phyloP scores from a whole-genome alignment of 2,888 invertebrate species.

The Ectropis crepuscularia region DNA sequence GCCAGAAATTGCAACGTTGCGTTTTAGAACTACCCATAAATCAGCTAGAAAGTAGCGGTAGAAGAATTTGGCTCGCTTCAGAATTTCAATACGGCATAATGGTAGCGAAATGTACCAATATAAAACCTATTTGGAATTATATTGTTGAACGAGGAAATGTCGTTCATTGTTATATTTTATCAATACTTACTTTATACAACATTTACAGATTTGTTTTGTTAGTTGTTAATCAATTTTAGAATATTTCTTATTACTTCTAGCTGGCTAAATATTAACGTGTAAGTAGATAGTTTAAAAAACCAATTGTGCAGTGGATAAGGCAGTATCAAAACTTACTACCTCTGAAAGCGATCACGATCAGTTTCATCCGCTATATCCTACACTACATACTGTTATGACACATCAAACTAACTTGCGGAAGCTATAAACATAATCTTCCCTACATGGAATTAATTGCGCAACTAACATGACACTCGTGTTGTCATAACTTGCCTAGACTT shows the following conservation, averaged over 20 bases:
- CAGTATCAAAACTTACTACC: too few relatives aligned
- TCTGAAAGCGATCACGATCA: too few relatives aligned
- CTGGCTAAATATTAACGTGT: too few relatives aligned
- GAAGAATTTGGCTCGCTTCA: conserved; percentile 48
- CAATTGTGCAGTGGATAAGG: too few relatives aligned
- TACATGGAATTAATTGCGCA: conserved; percentile 11
- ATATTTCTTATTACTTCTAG: too few relatives aligned
- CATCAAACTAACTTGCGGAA: neutral
- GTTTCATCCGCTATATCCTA: too few relatives aligned
- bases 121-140: conserved; percentile 22
- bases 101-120: conserved; percentile 30
- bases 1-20: conserved; percentile 52
- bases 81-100: conserved; percentile 42
- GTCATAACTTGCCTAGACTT: conserved; percentile 22
- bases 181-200: too few relatives aligned
- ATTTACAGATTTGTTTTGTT: too few relatives aligned
- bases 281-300: too few relatives aligned
- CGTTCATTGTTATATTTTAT: too few relatives aligned
- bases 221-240: too few relatives aligned
- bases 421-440: neutral
- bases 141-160: conserved; percentile 3
- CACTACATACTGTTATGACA: too few relatives aligned
- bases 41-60: conserved; percentile 41
- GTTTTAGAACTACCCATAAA: conserved; percentile 44
- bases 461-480: conserved; percentile 13